Base-by-base conservation (phyloP, 2,113 vertebrate genomes). In the Prolemur simus region DNA sequence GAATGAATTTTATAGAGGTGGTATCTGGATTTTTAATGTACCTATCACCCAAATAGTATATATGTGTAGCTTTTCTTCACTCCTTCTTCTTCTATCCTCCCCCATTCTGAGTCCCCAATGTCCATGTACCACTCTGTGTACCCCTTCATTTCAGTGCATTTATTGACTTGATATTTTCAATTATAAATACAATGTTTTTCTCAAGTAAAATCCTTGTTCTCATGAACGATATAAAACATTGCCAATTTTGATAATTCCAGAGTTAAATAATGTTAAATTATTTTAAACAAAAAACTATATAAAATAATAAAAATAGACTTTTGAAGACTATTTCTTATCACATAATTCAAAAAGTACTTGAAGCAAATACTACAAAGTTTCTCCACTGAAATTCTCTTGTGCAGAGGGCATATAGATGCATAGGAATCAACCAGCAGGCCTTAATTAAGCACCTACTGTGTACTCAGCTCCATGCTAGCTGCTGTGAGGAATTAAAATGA, bases 251-350 rank as follows among this genome's bases (percentile, higher is more conserved):
- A 56, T 77, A 64, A 80, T 60, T 45, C 32, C 27, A 96, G 23
- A 93, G 45, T 95, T 94, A 86, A 95, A 60, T 66, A 82, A 69
- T 94, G 94, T 80, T 88, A 87, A 91, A 52, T 87, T 73, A 63
- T 93, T 95, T 91, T 8, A 81, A 96, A 73, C n/a, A 92, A 92
- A 82, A 88, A 81, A 74, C 10, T 83, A 82, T 77, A 94, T 92
- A 52, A 94, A 96, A 96, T 76, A 71, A 81, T 78, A 81, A 92
- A 73, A 95, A 90, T 60, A 69, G 6, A 54, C 27, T 77, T 34
- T 68, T 84, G 49, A 81, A 96, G 49, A 89, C 39, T 90, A 89
- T 68, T 73, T 82, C 4, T 93, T 81, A 86, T 86, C 63, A 90
- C 5, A 81, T 89, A 82, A 85, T 81, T 96, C 2, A 56, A 95